A percentile compares a stretch with the other conserved stretches of the same genome.
phyloP scores from a whole-genome alignment of 2,113 vertebrate species.

The Struthidea cinerea region DNA sequence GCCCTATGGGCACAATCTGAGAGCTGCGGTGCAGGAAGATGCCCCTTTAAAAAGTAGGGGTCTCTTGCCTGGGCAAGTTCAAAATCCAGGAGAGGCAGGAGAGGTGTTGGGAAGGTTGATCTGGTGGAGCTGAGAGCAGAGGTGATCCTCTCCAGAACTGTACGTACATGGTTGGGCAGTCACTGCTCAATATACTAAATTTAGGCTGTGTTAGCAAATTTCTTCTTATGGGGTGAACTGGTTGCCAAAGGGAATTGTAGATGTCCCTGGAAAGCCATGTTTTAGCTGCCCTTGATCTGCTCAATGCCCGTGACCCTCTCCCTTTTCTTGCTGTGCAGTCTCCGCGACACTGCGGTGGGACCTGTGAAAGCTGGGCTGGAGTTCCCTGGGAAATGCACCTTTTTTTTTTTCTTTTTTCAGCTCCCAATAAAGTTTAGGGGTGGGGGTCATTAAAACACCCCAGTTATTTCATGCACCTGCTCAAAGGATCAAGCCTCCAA shows the following conservation, averaged over 20 bases:
- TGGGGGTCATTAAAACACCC: background rate
- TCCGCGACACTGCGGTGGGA: accelerated
- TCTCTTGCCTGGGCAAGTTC: background rate
- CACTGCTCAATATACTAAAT: background rate
- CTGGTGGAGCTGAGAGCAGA: background rate
- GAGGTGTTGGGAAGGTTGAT: background rate
- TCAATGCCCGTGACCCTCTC: background rate
- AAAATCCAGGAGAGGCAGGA: background rate
- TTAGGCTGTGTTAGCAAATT: background rate
- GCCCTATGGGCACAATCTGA: background rate
- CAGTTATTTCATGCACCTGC: background rate
- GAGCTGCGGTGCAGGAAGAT: background rate
- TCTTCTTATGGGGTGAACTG: background rate
- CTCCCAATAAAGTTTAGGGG: background rate
- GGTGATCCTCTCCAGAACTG: background rate
- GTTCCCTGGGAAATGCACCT: background rate
- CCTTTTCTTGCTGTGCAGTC: background rate
- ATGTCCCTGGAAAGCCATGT: background rate
- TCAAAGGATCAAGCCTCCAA: background rate
- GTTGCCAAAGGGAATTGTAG: background rate
- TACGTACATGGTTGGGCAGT: background rate
- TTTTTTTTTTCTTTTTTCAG: background rate
- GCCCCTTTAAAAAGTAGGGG: background rate
- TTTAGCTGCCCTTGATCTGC: background rate
- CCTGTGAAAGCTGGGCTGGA: background rate